phyloP scores from a whole-genome alignment of 2,797 vertebrate genomes.

The Danio aesculapii region DNA sequence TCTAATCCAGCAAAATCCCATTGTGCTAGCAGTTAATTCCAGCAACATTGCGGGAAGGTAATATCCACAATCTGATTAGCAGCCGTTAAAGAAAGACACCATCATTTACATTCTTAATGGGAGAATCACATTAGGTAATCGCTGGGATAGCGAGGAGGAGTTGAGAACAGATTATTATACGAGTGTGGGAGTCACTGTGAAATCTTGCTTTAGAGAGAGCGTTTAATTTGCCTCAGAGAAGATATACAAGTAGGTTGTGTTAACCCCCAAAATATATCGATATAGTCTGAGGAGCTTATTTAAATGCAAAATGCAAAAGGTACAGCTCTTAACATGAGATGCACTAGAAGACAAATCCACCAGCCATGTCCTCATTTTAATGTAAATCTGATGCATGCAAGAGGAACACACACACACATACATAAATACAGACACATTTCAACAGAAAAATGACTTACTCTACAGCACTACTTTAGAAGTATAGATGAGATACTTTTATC shows the following conservation, averaged over 20 bases:
- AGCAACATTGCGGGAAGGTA: slow-evolving; percentile 72
- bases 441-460: background rate
- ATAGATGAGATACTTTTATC: slow-evolving; percentile 26
- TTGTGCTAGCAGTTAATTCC: slow-evolving; percentile 82
- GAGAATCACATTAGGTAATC: slow-evolving; percentile 74
- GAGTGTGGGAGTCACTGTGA: slow-evolving; percentile 1
- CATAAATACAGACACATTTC: slow-evolving; percentile 36
- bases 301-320: slow-evolving; percentile 1
- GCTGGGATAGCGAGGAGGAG: slow-evolving; percentile 70
- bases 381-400: background rate
- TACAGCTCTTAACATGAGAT: slow-evolving; percentile 1
- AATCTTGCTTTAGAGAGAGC: background rate
- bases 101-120: slow-evolving; percentile 75
- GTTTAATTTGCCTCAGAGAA: background rate
- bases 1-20: slow-evolving; percentile 79
- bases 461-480: background rate
- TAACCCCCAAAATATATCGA: background rate
- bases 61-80: slow-evolving; percentile 81
- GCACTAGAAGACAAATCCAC: slow-evolving; percentile 20
- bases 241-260: background rate
- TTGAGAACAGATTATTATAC: slow-evolving; percentile 60
- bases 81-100: slow-evolving; percentile 49
- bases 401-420: slow-evolving; percentile 15
- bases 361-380: slow-evolving; percentile 18
- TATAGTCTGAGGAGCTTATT: background rate